Conservation (phyloP, 2,113 vertebrate species). For the Pteronura brasiliensis region DNA sequence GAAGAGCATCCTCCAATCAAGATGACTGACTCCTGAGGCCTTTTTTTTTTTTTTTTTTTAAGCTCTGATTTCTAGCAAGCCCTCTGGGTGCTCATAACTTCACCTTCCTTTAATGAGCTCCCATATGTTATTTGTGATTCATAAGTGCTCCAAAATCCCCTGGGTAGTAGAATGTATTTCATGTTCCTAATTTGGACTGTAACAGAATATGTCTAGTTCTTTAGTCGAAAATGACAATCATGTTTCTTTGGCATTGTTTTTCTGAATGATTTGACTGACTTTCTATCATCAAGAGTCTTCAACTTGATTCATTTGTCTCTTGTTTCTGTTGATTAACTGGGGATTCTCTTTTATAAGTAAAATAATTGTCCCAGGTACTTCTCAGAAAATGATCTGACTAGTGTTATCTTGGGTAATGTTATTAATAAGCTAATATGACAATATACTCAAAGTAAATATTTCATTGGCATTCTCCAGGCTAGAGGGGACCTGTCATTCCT, state of each 20-base stretch:
- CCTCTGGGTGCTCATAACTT: neutral
- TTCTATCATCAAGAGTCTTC: constrained; percentile 18
- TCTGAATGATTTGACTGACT: neutral
- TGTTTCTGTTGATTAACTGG: constrained; percentile 27
- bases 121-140: constrained; percentile 22
- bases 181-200: neutral
- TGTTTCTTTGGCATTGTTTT: neutral
- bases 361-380: constrained; percentile 17
- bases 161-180: constrained; percentile 13
- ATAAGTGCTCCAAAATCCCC: neutral
- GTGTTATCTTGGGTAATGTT: neutral
- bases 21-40: neutral
- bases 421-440: neutral
- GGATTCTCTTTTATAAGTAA: constrained; percentile 51
- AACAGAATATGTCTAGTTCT: constrained; percentile 27
- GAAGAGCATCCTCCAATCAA: neutral
- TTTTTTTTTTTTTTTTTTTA: neutral
- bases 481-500: neutral
- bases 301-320: neutral
- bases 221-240: neutral
- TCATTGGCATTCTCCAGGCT: neutral
- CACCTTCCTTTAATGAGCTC: constrained; percentile 46
- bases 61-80: constrained; percentile 5
- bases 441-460: constrained; percentile 47
- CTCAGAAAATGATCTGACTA: constrained; percentile 33